Conservation (phyloP, 1,140 invertebrate species). For the Rhopalosiphum padi region DNA sequence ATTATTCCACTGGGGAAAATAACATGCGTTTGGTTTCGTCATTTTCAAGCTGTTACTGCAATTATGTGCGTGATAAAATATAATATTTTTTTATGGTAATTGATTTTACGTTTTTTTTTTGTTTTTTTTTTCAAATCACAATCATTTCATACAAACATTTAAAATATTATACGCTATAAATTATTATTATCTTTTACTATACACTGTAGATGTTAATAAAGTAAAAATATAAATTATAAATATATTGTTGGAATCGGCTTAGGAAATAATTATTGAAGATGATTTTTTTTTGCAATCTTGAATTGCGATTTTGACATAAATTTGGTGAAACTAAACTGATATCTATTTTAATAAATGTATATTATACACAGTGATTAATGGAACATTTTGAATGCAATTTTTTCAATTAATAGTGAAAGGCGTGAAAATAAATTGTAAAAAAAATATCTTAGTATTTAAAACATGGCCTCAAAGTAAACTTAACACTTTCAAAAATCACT, state of each 20-base stretch:
- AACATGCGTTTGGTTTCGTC: neutral
- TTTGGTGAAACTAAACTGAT: neutral
- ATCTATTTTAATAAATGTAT: neutral
- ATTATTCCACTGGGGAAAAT: neutral
- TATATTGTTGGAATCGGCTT: neutral
- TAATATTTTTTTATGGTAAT: neutral
- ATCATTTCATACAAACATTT: too few species aligned
- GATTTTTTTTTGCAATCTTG: neutral
- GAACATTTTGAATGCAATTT: neutral
- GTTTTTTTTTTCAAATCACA: too few species aligned
- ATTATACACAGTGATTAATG: neutral
- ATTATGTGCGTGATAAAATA: neutral
- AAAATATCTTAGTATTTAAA: too few species aligned
- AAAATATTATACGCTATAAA: too few species aligned
- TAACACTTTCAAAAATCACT: too few species aligned
- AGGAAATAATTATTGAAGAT: neutral
- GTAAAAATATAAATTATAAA: neutral
- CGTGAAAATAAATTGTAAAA: too few species aligned
- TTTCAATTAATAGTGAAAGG: too few species aligned
- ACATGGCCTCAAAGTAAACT: too few species aligned
- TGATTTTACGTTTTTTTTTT: too few species aligned
- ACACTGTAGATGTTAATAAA: neutral
- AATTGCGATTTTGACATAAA: neutral
- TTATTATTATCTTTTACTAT: neutral
- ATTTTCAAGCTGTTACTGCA: neutral